phyloP scores from a whole-genome alignment of 2,797 vertebrate genomes.

The Lepidocolaptes lacrymiger region DNA sequence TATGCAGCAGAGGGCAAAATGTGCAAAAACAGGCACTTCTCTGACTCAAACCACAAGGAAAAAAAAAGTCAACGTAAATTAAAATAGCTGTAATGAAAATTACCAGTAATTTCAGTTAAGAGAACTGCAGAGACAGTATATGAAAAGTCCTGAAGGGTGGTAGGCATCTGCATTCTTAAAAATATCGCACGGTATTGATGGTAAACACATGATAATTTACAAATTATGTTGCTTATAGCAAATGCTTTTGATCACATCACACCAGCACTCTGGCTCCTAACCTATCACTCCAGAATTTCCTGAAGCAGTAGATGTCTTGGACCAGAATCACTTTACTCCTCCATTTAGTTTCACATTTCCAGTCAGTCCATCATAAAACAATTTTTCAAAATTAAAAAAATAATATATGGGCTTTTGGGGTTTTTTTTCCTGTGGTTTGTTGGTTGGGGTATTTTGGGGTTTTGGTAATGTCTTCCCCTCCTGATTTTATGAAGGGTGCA shows the following conservation, averaged over 20 bases:
- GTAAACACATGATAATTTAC: neutral
- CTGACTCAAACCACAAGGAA: neutral
- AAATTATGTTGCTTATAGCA: neutral
- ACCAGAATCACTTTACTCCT: neutral
- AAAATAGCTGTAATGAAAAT: neutral
- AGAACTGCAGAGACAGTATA: neutral
- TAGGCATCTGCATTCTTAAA: neutral
- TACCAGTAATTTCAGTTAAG: neutral
- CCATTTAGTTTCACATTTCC: neutral
- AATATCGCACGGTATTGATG: neutral
- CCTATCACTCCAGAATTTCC: neutral
- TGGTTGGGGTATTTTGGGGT: too few relatives aligned
- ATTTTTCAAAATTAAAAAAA: neutral
- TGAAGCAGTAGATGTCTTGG: neutral
- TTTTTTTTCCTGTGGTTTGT: too few relatives aligned
- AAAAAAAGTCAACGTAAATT: neutral
- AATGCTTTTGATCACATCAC: neutral
- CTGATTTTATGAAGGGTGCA: neutral
- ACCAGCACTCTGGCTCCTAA: neutral
- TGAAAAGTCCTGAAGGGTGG: neutral
- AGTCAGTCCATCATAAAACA: neutral
- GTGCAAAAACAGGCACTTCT: neutral
- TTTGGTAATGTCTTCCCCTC: neutral
- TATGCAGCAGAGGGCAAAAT: neutral
- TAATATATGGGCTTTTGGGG: too few relatives aligned